These are phyloP conservation scores for Temnothorax rugatulus DNA, from an alignment of 2,888 invertebrate genomes.

Conservation along the genomic window DNA sequence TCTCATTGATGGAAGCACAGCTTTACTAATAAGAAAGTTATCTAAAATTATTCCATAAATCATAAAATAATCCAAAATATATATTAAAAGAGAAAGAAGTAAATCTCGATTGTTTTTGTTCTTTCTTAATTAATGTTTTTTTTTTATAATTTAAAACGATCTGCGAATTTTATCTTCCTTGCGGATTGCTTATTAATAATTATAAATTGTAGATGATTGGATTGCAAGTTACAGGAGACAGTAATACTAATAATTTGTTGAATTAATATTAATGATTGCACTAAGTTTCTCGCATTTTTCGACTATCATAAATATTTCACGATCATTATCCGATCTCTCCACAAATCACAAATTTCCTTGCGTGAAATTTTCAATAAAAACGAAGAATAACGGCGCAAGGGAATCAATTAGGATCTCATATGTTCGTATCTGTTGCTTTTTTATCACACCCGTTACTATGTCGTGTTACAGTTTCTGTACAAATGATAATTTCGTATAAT, in stretches of 20 bases:
- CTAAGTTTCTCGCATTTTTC: slow-evolving; percentile 55
- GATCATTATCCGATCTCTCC: slow-evolving; percentile 16
- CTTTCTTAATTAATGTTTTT: neutral
- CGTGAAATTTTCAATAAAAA: neutral
- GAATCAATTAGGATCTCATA: slow-evolving; percentile 4
- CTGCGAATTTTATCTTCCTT: neutral
- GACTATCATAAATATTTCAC: slow-evolving; percentile 51
- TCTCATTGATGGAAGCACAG: slow-evolving; percentile 42
- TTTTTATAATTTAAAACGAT: neutral
- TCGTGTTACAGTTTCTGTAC: neutral
- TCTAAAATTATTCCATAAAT: slow-evolving; percentile 11
- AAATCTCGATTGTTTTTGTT: neutral
- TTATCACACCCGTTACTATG: slow-evolving; percentile 17
- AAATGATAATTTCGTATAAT: neutral
- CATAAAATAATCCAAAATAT: slow-evolving; percentile 4
- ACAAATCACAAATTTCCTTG: slow-evolving; percentile 18
- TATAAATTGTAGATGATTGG: slow-evolving; percentile 19
- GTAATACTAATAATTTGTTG: slow-evolving; percentile 29
- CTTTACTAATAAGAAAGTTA: neutral
- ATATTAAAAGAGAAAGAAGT: neutral
- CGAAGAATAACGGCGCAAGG: neutral
- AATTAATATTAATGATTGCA: slow-evolving; percentile 65
- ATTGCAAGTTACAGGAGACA: slow-evolving; percentile 22
- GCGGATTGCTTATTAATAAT: slow-evolving; percentile 30
- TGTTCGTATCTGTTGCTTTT: slow-evolving; percentile 6